Evolutionary conservation across 2,113 vertebrate genomes (phyloP).

Genomic region (Oceanodroma tethys): DNA sequence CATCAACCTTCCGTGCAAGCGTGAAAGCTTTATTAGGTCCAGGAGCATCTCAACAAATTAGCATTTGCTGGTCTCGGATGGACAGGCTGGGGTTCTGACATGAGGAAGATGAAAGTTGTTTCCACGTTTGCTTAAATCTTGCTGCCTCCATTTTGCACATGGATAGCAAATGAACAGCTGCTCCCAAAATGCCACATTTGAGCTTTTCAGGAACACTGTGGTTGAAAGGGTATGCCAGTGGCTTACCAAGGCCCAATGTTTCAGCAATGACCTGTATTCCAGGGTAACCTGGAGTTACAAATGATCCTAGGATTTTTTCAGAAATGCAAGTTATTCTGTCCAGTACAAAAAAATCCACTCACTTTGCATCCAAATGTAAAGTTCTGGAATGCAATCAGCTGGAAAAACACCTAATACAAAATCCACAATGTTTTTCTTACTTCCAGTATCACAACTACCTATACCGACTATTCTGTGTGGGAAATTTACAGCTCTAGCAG

Average conservation of each 20-base stretch:
- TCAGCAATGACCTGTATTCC: not conserved
- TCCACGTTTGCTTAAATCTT: not conserved
- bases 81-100: not conserved
- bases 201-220: not conserved
- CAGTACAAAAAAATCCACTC: not conserved
- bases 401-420: not conserved
- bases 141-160: not conserved
- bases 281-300: not conserved
- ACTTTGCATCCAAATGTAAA: not conserved
- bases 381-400: not conserved
- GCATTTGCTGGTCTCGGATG: not conserved
- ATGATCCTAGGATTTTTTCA: not conserved
- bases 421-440: not conserved
- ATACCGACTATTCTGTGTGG: rapidly evolving
- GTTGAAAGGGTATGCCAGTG: not conserved
- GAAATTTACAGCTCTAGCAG: not conserved
- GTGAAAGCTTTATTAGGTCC: not conserved
- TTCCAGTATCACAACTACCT: not conserved
- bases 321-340: not conserved
- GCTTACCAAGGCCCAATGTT: not conserved
- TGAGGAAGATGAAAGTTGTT: not conserved
- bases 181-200: not conserved
- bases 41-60: not conserved
- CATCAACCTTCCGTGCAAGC: not conserved
- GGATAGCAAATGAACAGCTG: not conserved